A percentile compares a stretch with the other conserved stretches of the same genome.
Conservation (phyloP, 2,888 invertebrate species). For the Nomada fucata region DNA sequence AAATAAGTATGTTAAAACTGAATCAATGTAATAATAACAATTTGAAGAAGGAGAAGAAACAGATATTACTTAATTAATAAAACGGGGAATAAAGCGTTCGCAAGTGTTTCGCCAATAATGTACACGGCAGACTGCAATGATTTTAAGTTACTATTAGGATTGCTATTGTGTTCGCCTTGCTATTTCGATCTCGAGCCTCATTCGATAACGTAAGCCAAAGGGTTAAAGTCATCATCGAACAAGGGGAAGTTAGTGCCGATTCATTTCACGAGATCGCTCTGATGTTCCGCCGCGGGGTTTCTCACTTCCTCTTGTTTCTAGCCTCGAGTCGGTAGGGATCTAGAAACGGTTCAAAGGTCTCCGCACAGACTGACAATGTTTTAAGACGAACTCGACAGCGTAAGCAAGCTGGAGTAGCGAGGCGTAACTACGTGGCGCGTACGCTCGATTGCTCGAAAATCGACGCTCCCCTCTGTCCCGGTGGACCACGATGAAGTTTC, state of each 20-base stretch:
- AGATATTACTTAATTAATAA: too few species aligned
- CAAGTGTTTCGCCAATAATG: too few species aligned
- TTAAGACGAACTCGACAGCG: slow-evolving; percentile 39
- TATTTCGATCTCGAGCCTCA: too few species aligned
- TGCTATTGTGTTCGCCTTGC: too few species aligned
- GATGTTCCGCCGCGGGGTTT: slow-evolving; percentile 70
- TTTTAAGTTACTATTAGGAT: too few species aligned
- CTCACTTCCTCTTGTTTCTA: slow-evolving; percentile 46
- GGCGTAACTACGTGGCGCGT: slow-evolving; percentile 18
- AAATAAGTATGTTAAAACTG: too few species aligned
- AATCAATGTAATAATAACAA: too few species aligned
- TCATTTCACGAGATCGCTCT: slow-evolving; percentile 76
- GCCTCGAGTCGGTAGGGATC: slow-evolving; percentile 51
- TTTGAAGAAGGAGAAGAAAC: too few species aligned
- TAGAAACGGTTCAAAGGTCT: slow-evolving; percentile 59
- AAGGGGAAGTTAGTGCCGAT: slow-evolving; percentile 9
- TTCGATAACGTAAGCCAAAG: too few species aligned
- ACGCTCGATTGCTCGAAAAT: slow-evolving; percentile 46
- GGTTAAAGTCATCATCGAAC: slow-evolving; percentile 24
- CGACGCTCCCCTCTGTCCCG: slow-evolving; percentile 7
- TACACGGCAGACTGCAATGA: too few species aligned
- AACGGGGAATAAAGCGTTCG: too few species aligned
- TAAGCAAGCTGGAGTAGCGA: slow-evolving; percentile 19
- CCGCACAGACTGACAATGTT: slow-evolving; percentile 53
- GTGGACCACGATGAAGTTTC: slow-evolving; percentile 37